Percentiles rank a stretch among this genome's conserved stretches.
Evolutionary conservation across 35 echinoderm and acorn worm species (phyloP).

Genomic region (Heliocidaris erythrogramma): DNA sequence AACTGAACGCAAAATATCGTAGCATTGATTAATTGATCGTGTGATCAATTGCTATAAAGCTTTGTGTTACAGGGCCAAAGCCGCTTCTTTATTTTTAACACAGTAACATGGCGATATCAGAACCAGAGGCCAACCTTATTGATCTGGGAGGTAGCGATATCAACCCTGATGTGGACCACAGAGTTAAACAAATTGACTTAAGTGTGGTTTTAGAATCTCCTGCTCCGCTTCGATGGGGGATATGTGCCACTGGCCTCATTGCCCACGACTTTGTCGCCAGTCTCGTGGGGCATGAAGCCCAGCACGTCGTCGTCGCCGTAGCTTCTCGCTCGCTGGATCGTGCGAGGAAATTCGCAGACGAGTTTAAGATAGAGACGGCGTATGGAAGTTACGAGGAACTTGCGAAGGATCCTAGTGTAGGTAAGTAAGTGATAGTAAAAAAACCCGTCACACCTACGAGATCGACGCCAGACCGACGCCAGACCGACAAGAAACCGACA

Average conservation of each 20-base stretch:
- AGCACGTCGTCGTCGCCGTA: conserved; percentile 67
- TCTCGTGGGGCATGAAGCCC: conserved; percentile 51
- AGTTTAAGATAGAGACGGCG: conserved; percentile 66
- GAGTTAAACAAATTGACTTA: not conserved
- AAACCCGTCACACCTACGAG: no score
- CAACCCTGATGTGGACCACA: not conserved
- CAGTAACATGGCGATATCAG: not conserved
- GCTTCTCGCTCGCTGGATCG: conserved; percentile 73
- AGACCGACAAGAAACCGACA: no score
- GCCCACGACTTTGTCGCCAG: conserved; percentile 78
- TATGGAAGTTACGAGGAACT: conserved; percentile 84
- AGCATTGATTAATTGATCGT: no score
- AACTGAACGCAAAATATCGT: no score
- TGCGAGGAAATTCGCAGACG: conserved; percentile 70
- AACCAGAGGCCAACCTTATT: not conserved
- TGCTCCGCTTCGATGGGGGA: conserved; percentile 68
- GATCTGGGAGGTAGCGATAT: not conserved
- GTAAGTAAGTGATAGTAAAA: conserved; percentile 33
- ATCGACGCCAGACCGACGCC: no score
- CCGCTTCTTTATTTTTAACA: no score
- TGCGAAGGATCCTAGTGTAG: conserved; percentile 64
- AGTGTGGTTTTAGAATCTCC: not conserved
- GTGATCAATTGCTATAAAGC: no score
- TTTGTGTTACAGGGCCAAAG: no score
- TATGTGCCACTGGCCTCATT: conserved; percentile 78